Percentiles rank a stretch among this genome's conserved stretches.
These are phyloP conservation scores for Thunnus maccoyii DNA, from an alignment of 2,113 vertebrate genomes.

Conservation along the genomic window DNA sequence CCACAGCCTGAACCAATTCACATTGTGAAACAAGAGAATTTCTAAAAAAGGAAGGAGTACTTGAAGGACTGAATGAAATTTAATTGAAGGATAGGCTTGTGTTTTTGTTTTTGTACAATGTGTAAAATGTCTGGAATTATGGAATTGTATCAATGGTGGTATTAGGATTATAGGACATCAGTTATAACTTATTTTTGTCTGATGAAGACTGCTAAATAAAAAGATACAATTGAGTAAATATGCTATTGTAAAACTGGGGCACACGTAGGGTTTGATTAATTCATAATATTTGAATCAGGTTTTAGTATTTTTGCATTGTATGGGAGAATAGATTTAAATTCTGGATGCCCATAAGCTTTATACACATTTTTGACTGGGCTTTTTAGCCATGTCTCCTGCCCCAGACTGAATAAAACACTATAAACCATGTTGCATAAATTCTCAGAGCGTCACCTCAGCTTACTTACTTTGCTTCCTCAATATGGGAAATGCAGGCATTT, in stretches of 20 bases:
- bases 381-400: background rate
- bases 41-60: too few relatives aligned
- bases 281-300: too few relatives aligned
- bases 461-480: slow-evolving; percentile 26
- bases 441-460: background rate
- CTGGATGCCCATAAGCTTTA: background rate
- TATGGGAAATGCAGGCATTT: slow-evolving; percentile 12
- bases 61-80: too few relatives aligned
- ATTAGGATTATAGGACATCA: background rate
- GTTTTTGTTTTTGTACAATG: too few relatives aligned
- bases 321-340: background rate
- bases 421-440: slow-evolving; percentile 9
- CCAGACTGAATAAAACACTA: background rate
- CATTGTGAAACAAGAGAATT: background rate
- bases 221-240: background rate
- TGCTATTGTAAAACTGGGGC: too few relatives aligned
- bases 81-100: too few relatives aligned
- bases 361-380: too few relatives aligned
- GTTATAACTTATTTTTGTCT: background rate
- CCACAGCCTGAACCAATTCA: background rate
- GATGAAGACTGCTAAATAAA: background rate
- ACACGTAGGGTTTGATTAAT: too few relatives aligned
- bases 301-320: too few relatives aligned
- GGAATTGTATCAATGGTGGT: too few relatives aligned
- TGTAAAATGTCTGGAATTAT: too few relatives aligned